Base-by-base conservation (phyloP, 2,113 vertebrate species). In the Morone saxatilis region DNA sequence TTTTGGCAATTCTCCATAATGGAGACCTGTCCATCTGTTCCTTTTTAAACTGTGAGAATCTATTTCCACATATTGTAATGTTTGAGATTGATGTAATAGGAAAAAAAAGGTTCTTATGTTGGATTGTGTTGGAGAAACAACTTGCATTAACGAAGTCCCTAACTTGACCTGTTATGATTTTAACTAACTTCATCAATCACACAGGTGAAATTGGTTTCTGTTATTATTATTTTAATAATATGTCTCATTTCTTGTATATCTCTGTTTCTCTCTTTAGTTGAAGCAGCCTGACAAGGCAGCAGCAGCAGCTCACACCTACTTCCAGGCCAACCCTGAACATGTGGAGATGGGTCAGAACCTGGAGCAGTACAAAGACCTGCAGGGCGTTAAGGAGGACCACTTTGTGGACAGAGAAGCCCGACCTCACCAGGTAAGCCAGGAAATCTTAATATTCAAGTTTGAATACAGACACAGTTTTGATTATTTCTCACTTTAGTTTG, bases 251-350 rank as follows among this genome's bases (percentile, higher is more conserved):
- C 31, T 56, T 67, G 9, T 60, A 51, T 76, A 25, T 25, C 48
- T 53, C 7, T 61, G 36, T 50, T 4, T 72, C 25, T 62, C 7
- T 78, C 69, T 5, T 73, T 38, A 99, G 98, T 78, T 98, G 72
- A 96, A 98, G 86, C 96, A 96, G 71, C 83, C 97, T 48, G 96
- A 98, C 38, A 96, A 99, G 83, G 98, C 98, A 19, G 96, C 96
- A 3, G 96, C 97, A 0, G 98, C 98, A 4, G 98, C 98, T 62
- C 98, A 99, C 76, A 99, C 98, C 0, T 99, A 99, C 90, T 99
- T 99, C 91, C 95, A 98, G 94, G 98, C 98, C 71, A 99, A 99
- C 86, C 98, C 98, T 0, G 98, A 99, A 87, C 98, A 99, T 81
- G 96, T 99, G 92, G 98, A 98, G 94, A 95, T 98, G 93, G 95